Evolutionary conservation across 2,113 vertebrate genomes (phyloP).

Genomic region (Nibea albiflora): DNA sequence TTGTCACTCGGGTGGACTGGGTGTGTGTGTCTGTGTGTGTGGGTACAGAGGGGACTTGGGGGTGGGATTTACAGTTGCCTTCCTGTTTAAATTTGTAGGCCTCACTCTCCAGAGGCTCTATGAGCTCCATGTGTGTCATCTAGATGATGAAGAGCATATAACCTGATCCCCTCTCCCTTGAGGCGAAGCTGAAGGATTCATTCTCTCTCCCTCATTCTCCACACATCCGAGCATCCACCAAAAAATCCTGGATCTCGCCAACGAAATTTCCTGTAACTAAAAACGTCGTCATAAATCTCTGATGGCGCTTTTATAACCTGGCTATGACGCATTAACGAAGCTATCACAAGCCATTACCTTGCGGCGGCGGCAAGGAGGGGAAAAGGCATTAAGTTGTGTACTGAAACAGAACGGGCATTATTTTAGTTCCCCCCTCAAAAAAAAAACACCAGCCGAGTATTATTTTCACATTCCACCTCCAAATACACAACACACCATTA

Average conservation of each 20-base stretch:
- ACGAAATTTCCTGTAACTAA: slow-evolving; percentile 80
- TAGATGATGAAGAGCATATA: slow-evolving; percentile 66
- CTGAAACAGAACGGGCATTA: slow-evolving; percentile 76
- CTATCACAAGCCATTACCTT: slow-evolving; percentile 76
- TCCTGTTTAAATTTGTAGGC: slow-evolving; percentile 71
- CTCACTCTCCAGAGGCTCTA: slow-evolving; percentile 47
- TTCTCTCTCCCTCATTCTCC: neutral
- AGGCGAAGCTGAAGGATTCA: slow-evolving; percentile 55
- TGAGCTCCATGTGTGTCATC: slow-evolving; percentile 59
- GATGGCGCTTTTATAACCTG: slow-evolving; percentile 73
- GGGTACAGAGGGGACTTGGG: slow-evolving; percentile 12
- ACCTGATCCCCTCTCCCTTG: slow-evolving; percentile 57
- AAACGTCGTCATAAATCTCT: slow-evolving; percentile 79
- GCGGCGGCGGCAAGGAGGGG: slow-evolving; percentile 33
- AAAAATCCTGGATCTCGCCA: slow-evolving; percentile 51
- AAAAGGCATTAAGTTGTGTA: slow-evolving; percentile 65
- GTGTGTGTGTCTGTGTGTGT: slow-evolving; percentile 14
- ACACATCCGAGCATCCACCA: neutral
- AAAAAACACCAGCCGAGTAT: slow-evolving; percentile 27
- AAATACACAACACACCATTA: slow-evolving; percentile 58
- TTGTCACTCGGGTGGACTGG: slow-evolving; percentile 41
- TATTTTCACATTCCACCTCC: slow-evolving; percentile 69
- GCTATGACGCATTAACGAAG: slow-evolving; percentile 80
- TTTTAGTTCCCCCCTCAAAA: slow-evolving; percentile 57
- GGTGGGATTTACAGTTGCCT: slow-evolving; percentile 60